Conservation (phyloP, 2,888 invertebrate genomes). For the Agrotis clavis region DNA sequence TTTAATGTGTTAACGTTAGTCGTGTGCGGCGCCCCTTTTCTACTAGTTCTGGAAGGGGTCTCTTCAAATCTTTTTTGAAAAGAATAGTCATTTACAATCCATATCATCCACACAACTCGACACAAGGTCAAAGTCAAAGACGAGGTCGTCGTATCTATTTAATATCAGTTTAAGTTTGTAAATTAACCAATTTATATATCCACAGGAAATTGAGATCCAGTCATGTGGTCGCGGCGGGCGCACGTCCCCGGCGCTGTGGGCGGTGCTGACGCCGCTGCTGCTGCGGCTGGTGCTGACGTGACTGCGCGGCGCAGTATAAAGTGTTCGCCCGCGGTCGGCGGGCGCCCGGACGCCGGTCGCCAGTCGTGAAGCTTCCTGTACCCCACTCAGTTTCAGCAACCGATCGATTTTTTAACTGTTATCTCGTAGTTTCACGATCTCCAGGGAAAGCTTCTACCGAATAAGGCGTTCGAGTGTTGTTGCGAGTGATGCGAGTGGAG, state of each 20-base stretch:
- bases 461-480: slow-evolving; percentile 76
- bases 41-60: too few species aligned
- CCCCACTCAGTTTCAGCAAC: slow-evolving; percentile 58
- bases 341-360: slow-evolving; percentile 58
- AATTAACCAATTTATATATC: slow-evolving; percentile 10
- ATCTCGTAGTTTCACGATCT: slow-evolving; percentile 65
- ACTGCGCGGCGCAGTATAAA: slow-evolving; percentile 74
- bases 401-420: slow-evolving; percentile 55
- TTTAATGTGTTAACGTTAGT: background rate
- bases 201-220: slow-evolving; percentile 92
- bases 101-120: too few species aligned
- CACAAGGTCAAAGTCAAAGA: too few species aligned
- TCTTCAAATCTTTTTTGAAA: too few species aligned
- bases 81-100: too few species aligned
- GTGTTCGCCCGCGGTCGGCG: slow-evolving; percentile 28
- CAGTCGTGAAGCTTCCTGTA: slow-evolving; percentile 63
- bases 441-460: slow-evolving; percentile 72
- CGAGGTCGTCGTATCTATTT: too few species aligned
- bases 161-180: too few species aligned
- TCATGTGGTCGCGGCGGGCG: slow-evolving; percentile 91
- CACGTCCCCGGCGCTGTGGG: slow-evolving; percentile 71
- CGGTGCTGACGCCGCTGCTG: slow-evolving; percentile 72
- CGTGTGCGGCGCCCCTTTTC: background rate
- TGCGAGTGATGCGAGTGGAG: slow-evolving; percentile 73
- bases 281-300: slow-evolving; percentile 81